Percentiles rank a stretch among this genome's conserved stretches.
phyloP scores from a whole-genome alignment of 2,113 vertebrate genomes.

The Grammatotria lemairii region DNA sequence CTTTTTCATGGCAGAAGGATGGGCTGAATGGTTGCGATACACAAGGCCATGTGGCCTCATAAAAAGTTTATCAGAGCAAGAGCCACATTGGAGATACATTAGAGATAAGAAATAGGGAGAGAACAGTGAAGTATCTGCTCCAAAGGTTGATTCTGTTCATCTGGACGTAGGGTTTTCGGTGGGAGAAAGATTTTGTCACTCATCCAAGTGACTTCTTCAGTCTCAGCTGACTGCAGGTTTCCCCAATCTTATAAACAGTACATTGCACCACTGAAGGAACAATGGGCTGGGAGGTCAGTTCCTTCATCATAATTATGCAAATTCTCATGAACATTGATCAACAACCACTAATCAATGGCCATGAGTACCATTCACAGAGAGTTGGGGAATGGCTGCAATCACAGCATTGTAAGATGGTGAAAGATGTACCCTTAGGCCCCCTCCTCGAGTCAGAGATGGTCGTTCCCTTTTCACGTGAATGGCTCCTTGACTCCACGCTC shows the following conservation, averaged over 20 bases:
- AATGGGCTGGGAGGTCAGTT: neutral
- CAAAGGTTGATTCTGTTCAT: neutral
- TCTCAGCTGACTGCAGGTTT: neutral
- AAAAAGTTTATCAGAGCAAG: neutral
- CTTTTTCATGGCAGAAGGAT: neutral
- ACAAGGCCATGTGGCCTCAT: neutral
- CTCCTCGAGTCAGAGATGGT: fast-evolving
- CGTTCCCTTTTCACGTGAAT: fast-evolving
- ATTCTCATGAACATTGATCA: neutral
- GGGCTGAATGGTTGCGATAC: neutral
- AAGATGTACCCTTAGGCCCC: fast-evolving
- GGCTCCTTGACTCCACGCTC: fast-evolving
- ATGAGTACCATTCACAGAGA: neutral
- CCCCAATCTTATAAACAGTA: neutral
- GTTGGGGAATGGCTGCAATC: neutral
- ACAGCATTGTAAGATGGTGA: fast-evolving
- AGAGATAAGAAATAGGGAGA: neutral
- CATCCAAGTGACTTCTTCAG: neutral
- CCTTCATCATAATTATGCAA: neutral
- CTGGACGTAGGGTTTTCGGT: neutral
- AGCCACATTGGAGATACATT: neutral
- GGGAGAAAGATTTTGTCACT: neutral
- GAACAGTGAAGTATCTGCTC: neutral
- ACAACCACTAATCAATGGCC: fast-evolving
- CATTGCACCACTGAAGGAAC: neutral